A percentile compares a stretch with the other conserved stretches of the same genome.
Conservation (phyloP, 2,888 invertebrate genomes). For the Andrena marginata region DNA sequence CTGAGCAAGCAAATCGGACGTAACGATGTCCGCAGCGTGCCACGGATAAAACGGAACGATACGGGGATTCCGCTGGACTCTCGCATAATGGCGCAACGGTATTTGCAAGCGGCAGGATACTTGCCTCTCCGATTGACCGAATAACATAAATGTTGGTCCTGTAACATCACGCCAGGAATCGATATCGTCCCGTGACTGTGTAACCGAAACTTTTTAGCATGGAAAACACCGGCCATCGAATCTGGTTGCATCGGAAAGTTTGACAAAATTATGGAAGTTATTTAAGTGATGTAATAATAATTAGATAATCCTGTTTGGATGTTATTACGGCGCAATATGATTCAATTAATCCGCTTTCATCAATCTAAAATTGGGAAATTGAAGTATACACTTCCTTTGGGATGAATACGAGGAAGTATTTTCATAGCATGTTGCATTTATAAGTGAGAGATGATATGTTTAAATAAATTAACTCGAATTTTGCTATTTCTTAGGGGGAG, state of each 20-base stretch:
- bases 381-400: too few relatives aligned
- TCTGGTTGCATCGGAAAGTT: constrained; percentile 10
- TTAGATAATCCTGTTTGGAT: background rate
- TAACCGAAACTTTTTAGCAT: background rate
- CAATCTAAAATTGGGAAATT: background rate
- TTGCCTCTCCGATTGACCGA: constrained; percentile 21
- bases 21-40: constrained; percentile 58
- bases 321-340: background rate
- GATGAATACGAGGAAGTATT: too few relatives aligned
- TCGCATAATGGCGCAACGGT: constrained; percentile 40
- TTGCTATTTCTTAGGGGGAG: too few relatives aligned
- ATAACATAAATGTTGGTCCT: constrained; percentile 42
- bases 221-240: constrained; percentile 4
- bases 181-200: constrained; percentile 5
- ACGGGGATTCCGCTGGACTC: constrained; percentile 39
- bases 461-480: too few relatives aligned
- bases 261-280: background rate
- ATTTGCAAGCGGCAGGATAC: constrained; percentile 33
- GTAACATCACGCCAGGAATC: constrained; percentile 22
- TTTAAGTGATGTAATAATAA: background rate
- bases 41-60: constrained; percentile 55
- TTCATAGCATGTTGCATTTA: too few relatives aligned
- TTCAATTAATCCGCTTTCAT: background rate
- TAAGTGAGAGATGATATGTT: too few relatives aligned
- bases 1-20: constrained; percentile 64